These are phyloP conservation scores for Orthonychiurus folsomi DNA, from an alignment of 2,888 invertebrate species.

Conservation along the genomic window DNA sequence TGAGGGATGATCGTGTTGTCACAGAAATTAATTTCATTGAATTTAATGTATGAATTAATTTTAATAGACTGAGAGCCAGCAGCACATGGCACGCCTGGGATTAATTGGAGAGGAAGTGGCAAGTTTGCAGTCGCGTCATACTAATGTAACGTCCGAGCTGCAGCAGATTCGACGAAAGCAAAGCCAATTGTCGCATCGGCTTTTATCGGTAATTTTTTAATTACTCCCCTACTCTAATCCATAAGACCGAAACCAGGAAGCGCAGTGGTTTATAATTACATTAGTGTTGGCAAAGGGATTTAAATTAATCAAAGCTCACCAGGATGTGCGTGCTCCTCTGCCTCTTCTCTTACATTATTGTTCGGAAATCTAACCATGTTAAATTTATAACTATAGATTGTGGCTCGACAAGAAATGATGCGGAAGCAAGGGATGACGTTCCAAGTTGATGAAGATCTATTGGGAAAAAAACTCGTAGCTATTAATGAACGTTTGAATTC, in stretches of 20 bases:
- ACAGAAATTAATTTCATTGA: too few relatives aligned
- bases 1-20: neutral
- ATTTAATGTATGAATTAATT: constrained; percentile 6
- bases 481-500: constrained; percentile 78
- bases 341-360: too few relatives aligned
- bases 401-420: constrained; percentile 76
- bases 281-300: too few relatives aligned
- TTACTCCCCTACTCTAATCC: neutral
- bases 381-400: constrained; percentile 54
- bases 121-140: constrained; percentile 69
- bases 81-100: constrained; percentile 71
- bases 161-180: constrained; percentile 72
- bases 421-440: constrained; percentile 80
- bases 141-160: constrained; percentile 68
- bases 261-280: too few relatives aligned
- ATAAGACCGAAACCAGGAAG: too few relatives aligned
- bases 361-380: too few relatives aligned
- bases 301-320: too few relatives aligned
- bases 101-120: constrained; percentile 68
- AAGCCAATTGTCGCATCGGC: constrained; percentile 70
- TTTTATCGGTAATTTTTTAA: constrained; percentile 57
- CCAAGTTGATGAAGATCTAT: constrained; percentile 79
- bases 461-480: constrained; percentile 77
- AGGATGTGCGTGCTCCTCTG: too few relatives aligned
- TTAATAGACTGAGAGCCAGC: constrained; percentile 61